Evolutionary conservation across 2,797 vertebrate genomes (phyloP).

Genomic region (Poeciliopsis presidionis): DNA sequence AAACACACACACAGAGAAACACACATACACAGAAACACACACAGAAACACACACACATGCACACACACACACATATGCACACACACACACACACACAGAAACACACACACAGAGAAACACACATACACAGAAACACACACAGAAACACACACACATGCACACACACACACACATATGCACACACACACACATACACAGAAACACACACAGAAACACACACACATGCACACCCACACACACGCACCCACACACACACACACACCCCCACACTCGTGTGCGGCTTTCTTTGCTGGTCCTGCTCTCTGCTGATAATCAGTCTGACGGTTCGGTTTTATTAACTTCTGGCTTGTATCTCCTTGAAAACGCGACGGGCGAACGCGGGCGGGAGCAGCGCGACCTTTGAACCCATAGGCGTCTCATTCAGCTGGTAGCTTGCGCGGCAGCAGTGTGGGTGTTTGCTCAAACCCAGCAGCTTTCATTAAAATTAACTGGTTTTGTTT

Average conservation of each 20-base stretch:
- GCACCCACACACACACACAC: background rate
- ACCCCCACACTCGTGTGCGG: too few relatives aligned
- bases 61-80: background rate
- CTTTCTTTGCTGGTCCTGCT: constrained; percentile 43
- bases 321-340: constrained; percentile 52
- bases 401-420: constrained; percentile 32
- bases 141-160: constrained; percentile 3
- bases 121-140: background rate
- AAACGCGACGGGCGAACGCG: constrained; percentile 8
- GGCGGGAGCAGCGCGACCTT: constrained; percentile 43
- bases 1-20: constrained; percentile 1
- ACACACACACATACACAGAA: background rate
- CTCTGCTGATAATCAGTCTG: constrained; percentile 44
- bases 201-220: background rate
- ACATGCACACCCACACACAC: background rate
- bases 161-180: background rate
- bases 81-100: background rate
- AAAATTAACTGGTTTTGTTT: background rate
- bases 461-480: constrained; percentile 4
- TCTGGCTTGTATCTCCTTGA: background rate
- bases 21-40: background rate
- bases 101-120: background rate
- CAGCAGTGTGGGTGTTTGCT: constrained; percentile 17
- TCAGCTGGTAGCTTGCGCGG: constrained; percentile 8
- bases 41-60: background rate